Base-by-base conservation (phyloP, 2,113 vertebrate species). In the Procapra przewalskii region DNA sequence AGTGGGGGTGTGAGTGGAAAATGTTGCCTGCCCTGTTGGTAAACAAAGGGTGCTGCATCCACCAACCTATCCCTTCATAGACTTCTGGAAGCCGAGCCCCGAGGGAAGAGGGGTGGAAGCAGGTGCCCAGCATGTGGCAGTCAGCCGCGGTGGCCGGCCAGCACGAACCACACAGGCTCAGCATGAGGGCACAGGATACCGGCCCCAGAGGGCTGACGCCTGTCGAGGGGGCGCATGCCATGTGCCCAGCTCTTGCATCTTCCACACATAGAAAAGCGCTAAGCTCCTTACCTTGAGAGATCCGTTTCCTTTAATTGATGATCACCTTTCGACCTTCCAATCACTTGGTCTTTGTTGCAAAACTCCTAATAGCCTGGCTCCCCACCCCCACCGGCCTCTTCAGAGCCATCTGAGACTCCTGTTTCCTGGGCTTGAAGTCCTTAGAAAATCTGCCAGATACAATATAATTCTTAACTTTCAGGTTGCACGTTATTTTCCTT, bases 111-210 rank as follows among this genome's bases (percentile, higher is more conserved):
- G 16, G 45, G 16, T 21, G 29, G 79, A 33, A 81, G 10, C 79
- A 6, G 45, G 45, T 10, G 15, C 27, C 27, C 45, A 17, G 4
- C 27, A 17, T 12, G 16, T 21, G 31, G 79, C 29, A 33, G 79
- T 29, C 9, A 19, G 16, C 45, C 14, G 14, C 0, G 0, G 59
- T 2, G 10, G 59, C 57, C 2, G 2, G 59, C 57, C 57, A 13
- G 57, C 2, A 1, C 0, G 5, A 31, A 5, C 27, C 8, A 0
- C 17, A 21, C 33, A 67, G n/a, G 29, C 77, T 10, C 43, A 48
- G 45, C 2, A 0, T 6, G 77, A 31, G 27, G 8, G 27, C 45
- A 12, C 5, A 12, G 79, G 45, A 50, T 6, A 6, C 29, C 1
- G 1, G 79, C 79, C 27, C 79, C 2, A 11, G 79, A 12, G 1